Conservation (phyloP, 1,140 invertebrate genomes). For the Goniozus legneri region DNA sequence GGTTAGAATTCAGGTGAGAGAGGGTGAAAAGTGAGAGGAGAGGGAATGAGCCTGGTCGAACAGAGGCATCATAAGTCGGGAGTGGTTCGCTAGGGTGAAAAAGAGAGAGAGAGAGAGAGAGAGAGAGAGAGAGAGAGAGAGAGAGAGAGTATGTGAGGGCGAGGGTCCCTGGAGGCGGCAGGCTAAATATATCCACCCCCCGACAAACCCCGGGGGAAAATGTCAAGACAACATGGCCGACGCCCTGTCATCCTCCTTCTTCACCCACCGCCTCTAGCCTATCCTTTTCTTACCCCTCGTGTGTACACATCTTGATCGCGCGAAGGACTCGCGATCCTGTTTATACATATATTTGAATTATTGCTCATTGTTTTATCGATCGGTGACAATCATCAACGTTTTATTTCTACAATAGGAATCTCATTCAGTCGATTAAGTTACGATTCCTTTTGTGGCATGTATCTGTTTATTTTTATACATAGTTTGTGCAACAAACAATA, state of each 20-base stretch:
- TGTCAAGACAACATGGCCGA: conserved; percentile 58
- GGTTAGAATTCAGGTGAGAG: background rate
- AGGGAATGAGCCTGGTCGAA: conserved; percentile 34
- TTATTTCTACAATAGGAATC: no score
- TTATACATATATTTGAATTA: no score
- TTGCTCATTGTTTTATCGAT: no score
- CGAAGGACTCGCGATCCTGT: no score
- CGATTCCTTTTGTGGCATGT: no score
- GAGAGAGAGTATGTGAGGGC: conserved; percentile 38
- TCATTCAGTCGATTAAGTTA: no score
- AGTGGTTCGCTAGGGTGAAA: conserved; percentile 35
- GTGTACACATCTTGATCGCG: conserved; percentile 46
- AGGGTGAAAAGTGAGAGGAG: conserved; percentile 5
- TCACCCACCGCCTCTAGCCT: conserved; percentile 12
- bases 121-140: conserved; percentile 37
- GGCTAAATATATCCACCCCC: conserved; percentile 56
- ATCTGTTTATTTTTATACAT: no score
- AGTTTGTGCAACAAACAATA: no score
- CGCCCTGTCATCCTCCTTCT: conserved; percentile 52
- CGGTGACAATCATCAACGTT: no score
- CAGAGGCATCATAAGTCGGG: conserved; percentile 50
- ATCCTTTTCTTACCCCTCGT: conserved; percentile 28
- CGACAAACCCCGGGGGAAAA: conserved; percentile 51
- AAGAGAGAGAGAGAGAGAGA: conserved; percentile 31
- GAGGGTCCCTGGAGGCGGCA: conserved; percentile 51